Conservation (phyloP, 2,113 vertebrate genomes). For the Echinops telfairi region DNA sequence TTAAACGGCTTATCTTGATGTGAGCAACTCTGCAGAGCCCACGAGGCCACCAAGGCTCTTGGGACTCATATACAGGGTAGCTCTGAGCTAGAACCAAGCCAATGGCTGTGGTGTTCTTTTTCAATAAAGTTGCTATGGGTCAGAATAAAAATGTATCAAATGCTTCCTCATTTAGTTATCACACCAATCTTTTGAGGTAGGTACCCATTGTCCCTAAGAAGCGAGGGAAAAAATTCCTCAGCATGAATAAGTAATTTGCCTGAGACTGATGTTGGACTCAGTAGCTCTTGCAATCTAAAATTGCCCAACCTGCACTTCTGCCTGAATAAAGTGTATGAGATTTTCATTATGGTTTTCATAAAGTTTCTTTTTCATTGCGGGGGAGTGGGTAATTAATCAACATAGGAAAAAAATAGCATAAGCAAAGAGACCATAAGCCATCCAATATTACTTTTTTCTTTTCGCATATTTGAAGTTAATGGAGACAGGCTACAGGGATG, state of each 20-base stretch:
- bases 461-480: neutral
- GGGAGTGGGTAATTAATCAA: neutral
- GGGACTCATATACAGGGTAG: too few relatives aligned
- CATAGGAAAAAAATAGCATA: neutral
- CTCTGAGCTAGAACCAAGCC: too few relatives aligned
- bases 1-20: too few relatives aligned
- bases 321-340: neutral
- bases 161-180: neutral
- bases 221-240: neutral
- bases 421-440: neutral
- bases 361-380: neutral
- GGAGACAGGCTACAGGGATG: too few relatives aligned
- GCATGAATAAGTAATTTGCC: neutral
- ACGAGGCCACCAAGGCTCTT: too few relatives aligned
- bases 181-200: neutral
- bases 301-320: neutral
- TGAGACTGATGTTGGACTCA: neutral
- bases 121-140: too few relatives aligned
- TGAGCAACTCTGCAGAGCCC: too few relatives aligned
- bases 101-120: too few relatives aligned
- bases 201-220: neutral
- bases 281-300: neutral
- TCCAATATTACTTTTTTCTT: neutral
- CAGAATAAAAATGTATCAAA: too few relatives aligned
- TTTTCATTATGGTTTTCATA: neutral